A percentile compares a stretch with the other conserved stretches of the same genome.
These are phyloP conservation scores for Alces alces DNA, from an alignment of 2,113 vertebrate genomes.

Conservation along the genomic window DNA sequence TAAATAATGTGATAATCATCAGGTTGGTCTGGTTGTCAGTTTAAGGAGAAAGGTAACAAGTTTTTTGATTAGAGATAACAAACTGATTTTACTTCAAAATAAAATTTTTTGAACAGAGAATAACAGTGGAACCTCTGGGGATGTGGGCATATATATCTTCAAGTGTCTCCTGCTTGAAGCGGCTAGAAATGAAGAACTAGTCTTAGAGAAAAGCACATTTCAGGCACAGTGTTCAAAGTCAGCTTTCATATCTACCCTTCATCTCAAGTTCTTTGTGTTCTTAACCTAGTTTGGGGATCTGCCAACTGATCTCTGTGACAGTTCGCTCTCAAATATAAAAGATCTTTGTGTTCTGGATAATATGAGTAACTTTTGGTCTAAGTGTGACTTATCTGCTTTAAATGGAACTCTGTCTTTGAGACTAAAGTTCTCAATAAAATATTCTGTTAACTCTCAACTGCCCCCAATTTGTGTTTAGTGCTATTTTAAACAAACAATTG, in stretches of 20 bases:
- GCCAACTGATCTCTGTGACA: background rate
- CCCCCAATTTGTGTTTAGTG: background rate
- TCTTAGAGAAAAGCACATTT: background rate
- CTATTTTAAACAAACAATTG: conserved; percentile 16
- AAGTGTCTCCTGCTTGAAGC: background rate
- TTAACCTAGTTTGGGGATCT: background rate
- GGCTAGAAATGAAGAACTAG: background rate
- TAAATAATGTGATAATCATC: background rate
- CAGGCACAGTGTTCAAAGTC: background rate
- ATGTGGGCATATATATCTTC: background rate
- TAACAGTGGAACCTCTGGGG: background rate
- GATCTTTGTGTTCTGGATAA: background rate
- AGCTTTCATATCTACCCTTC: background rate
- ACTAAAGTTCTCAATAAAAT: conserved; percentile 27
- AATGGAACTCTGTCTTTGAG: background rate
- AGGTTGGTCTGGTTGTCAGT: background rate
- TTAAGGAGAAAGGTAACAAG: background rate
- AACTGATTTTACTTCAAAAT: background rate
- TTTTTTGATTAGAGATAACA: background rate
- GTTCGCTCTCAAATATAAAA: background rate
- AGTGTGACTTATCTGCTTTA: background rate
- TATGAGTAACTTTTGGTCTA: background rate
- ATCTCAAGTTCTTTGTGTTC: background rate
- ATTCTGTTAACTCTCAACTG: background rate
- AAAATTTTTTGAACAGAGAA: background rate